Percentiles rank a stretch among this genome's conserved stretches.
Evolutionary conservation across 92 coral and sea anemone species (phyloP).

Genomic region (Plumapathes pennacea): DNA sequence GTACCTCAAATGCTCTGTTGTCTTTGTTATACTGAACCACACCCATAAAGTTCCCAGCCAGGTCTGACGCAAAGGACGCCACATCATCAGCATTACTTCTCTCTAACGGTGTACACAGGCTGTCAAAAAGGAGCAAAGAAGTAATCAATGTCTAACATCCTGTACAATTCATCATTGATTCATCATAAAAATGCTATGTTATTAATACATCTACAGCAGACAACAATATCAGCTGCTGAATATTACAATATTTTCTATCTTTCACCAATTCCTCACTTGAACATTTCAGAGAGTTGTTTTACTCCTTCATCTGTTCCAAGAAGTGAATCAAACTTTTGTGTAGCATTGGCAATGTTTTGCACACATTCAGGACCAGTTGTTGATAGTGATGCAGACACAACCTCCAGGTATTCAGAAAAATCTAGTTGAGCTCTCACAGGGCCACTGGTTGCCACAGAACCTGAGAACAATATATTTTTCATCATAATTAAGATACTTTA

Average conservation of each 20-base stretch:
- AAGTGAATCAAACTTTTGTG: constrained; percentile 58
- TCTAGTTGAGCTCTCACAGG: constrained; percentile 85
- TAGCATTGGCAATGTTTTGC: constrained; percentile 77
- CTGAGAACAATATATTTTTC: constrained; percentile 53
- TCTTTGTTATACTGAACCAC: constrained; percentile 97
- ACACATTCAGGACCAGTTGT: constrained; percentile 87
- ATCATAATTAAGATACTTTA: no score
- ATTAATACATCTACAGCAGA: no score
- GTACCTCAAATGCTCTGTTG: constrained; percentile 96
- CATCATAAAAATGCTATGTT: no score
- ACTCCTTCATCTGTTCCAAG: constrained; percentile 69
- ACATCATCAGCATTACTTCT: constrained; percentile 60
- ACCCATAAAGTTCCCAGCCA: constrained; percentile 89
- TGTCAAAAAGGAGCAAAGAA: no score
- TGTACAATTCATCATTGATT: no score
- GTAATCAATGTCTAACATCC: no score
- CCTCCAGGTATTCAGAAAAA: constrained; percentile 88
- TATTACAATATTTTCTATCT: neutral
- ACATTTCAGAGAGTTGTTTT: constrained; percentile 56
- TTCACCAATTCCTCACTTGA: constrained; percentile 63
- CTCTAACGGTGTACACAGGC: no score
- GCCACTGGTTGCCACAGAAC: constrained; percentile 97
- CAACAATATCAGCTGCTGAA: no score
- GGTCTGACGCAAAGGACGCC: constrained; percentile 65
- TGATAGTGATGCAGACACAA: constrained; percentile 82